phyloP scores from a whole-genome alignment of 2,797 vertebrate species.

The Hippopotamyrus pictus region DNA sequence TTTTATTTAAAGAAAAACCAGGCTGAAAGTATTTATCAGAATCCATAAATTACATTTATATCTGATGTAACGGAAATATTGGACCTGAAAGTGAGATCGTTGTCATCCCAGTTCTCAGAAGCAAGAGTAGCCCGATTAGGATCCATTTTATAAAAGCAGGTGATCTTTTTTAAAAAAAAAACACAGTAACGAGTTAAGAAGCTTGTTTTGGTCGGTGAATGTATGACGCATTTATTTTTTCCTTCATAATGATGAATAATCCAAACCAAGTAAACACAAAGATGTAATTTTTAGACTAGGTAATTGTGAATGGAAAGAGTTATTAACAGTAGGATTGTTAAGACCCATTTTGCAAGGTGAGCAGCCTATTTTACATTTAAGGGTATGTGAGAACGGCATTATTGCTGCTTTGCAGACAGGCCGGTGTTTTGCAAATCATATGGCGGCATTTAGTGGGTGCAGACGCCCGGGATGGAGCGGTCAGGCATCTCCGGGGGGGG shows the following conservation, averaged over 20 bases:
- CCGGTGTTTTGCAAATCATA: not conserved
- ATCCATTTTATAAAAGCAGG: not conserved
- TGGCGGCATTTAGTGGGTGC: not conserved
- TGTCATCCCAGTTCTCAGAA: not conserved
- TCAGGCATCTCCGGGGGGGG: not conserved
- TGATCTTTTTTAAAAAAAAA: not conserved
- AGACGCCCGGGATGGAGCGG: not conserved
- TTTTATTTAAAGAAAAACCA: not conserved
- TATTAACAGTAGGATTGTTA: not conserved
- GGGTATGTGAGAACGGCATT: not conserved
- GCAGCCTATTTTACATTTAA: not conserved
- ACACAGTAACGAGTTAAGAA: not conserved
- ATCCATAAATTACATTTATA: not conserved
- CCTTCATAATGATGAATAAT: not conserved
- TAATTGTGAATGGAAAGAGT: not conserved
- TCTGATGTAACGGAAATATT: constrained; percentile 40
- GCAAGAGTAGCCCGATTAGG: not conserved
- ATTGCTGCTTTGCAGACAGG: not conserved
- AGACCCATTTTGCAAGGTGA: not conserved
- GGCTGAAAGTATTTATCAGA: constrained; percentile 9
- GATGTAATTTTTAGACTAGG: not conserved
- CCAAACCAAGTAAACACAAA: not conserved
- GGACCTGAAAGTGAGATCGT: constrained; percentile 36
- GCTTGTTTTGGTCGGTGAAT: not conserved
- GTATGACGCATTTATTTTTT: not conserved